A percentile compares a stretch with the other conserved stretches of the same genome.
Evolutionary conservation across 2,888 invertebrate species (phyloP).

Genomic region (Mythimna impura): DNA sequence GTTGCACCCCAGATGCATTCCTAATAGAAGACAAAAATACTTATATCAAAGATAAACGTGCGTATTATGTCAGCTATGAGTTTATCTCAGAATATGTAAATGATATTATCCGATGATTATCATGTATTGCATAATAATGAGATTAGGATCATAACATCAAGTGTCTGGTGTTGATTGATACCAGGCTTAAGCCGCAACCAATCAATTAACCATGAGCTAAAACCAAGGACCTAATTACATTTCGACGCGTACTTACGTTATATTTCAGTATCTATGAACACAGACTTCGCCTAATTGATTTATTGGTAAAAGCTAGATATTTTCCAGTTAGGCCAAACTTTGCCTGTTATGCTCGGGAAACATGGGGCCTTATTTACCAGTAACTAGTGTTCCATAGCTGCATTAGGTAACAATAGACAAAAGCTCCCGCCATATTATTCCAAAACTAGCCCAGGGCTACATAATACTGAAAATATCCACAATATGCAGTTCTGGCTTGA

Average conservation of each 20-base stretch:
- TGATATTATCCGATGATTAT: conserved; percentile 56
- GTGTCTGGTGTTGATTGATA: conserved; percentile 66
- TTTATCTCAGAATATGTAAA: conserved; percentile 55
- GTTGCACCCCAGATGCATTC: not conserved
- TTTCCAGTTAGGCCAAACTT: conserved; percentile 16
- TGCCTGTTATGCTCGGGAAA: not conserved
- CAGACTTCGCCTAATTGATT: conserved; percentile 49
- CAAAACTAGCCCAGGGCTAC: not conserved
- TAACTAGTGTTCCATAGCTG: not conserved
- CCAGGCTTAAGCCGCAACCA: conserved; percentile 51
- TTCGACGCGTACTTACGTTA: conserved; percentile 44
- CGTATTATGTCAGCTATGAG: conserved; percentile 21
- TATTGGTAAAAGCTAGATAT: conserved; percentile 42
- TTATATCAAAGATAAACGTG: not conserved
- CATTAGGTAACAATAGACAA: conserved; percentile 13
- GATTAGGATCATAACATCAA: conserved; percentile 61
- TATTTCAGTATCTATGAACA: conserved; percentile 46
- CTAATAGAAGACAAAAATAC: not conserved
- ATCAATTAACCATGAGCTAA: conserved; percentile 56
- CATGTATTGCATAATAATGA: conserved; percentile 63
- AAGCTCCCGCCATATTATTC: conserved; percentile 8
- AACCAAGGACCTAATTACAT: conserved; percentile 60
- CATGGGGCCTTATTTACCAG: not conserved
- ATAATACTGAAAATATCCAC: conserved; percentile 12
- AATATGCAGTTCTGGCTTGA: not conserved